Base-by-base conservation (phyloP, 1,140 invertebrate genomes). In the Caenorhabditis inopinata region DNA sequence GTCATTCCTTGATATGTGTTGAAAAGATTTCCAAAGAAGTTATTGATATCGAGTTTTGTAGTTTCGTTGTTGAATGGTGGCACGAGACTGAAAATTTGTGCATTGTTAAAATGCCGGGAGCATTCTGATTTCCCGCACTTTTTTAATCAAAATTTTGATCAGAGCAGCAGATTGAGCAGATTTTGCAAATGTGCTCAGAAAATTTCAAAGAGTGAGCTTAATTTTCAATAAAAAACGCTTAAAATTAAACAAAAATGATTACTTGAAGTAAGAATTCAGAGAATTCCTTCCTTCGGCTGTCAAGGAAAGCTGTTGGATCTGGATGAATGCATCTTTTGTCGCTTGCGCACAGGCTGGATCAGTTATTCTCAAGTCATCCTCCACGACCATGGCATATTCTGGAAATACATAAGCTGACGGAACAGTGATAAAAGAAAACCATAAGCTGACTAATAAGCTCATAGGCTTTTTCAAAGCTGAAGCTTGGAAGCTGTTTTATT, bases 1-100 rank as follows among this genome's bases (percentile, higher is more conserved):
- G 76, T 83, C 74, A 83, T 81, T 45, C 82, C 82, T 62, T 83
- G 82, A 51, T 51, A 77, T n/a, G 58, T 74, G 51, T 82, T 78
- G 58, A 76, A 83, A 12, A 83, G 14, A 49, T 77, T 82, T 1
- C 45, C 73, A 27, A 83, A 81, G 74, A 83, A 81, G 48, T 83
- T 83, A 12, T 83, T 82, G 42, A 83, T 76, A 45, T 83, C 79
- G n/a, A 82, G 58, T 74, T 76, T 82, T 1, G 80, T 82, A 3
- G 73, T 42, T 9, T 79, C 78, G 7, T n/a, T 45, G 45, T 82
- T 75, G 51, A 83, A 83, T 2, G 62, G 51, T 9, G 82, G 82
- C 21, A 48, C 21, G 3, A 83, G 74, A 6, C 82, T 83, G 38
- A 74, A 77, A 68, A 58, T 45, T 23, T 6, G 51, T 5, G 25